These are phyloP conservation scores for Callipepla californica DNA, from an alignment of 2,113 vertebrate genomes.

Conservation along the genomic window DNA sequence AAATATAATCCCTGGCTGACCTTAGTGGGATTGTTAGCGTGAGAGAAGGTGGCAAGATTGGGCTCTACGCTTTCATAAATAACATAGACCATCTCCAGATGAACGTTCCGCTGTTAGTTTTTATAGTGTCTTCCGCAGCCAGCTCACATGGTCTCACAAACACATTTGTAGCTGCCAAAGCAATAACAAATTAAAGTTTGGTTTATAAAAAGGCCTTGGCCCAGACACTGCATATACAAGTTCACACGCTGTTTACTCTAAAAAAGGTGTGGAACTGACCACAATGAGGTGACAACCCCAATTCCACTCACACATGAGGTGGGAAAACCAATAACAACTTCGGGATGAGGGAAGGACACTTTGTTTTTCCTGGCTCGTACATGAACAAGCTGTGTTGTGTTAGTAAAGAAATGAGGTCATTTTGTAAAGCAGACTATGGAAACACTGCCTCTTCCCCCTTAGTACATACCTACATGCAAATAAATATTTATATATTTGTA, in stretches of 20 bases:
- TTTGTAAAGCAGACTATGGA: background rate
- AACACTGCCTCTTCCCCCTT: background rate
- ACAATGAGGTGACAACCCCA: conserved; percentile 71
- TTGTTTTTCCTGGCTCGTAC: conserved; percentile 38
- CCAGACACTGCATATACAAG: conserved; percentile 44
- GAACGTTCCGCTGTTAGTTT: conserved; percentile 68
- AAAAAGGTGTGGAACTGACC: conserved; percentile 69
- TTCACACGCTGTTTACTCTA: conserved; percentile 52
- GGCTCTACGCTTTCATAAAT: conserved; percentile 55
- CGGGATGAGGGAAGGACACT: conserved; percentile 15
- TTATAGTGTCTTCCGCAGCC: conserved; percentile 71
- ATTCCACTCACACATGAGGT: conserved; percentile 59
- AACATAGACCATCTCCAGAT: conserved; percentile 66
- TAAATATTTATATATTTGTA: background rate
- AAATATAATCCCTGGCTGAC: background rate
- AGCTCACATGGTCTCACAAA: conserved; percentile 65
- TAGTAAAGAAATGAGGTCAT: conserved; percentile 14
- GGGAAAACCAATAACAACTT: conserved; percentile 62
- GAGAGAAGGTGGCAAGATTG: conserved; percentile 59
- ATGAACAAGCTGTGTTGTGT: background rate
- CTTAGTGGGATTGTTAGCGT: conserved; percentile 15
- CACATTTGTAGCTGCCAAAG: conserved; percentile 69
- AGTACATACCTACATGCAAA: background rate
- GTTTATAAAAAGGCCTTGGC: conserved; percentile 69
- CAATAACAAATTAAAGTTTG: conserved; percentile 73